phyloP scores from a whole-genome alignment of 2,113 vertebrate species.

The Myotis brandtii region DNA sequence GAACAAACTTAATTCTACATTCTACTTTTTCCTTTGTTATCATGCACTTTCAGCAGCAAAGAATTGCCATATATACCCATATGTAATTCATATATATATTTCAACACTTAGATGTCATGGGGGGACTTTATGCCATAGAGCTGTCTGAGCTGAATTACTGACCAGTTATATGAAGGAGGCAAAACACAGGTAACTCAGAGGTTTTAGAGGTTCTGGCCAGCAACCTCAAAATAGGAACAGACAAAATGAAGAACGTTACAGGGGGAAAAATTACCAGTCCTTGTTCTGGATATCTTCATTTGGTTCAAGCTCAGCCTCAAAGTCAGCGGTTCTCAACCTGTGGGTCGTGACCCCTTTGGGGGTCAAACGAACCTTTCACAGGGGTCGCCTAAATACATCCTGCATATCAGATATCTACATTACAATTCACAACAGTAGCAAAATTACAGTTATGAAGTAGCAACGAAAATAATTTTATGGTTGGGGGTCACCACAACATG shows the following conservation, averaged over 20 bases:
- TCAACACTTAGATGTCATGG: neutral
- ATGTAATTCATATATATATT: neutral
- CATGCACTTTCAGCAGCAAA: neutral
- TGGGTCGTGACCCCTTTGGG: no score
- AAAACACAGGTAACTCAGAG: neutral
- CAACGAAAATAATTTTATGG: no score
- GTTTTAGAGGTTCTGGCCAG: constrained; percentile 35
- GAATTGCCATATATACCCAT: neutral
- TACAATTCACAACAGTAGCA: no score
- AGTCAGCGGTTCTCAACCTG: no score
- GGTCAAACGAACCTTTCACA: no score
- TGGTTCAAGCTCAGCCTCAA: constrained; percentile 20
- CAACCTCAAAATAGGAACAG: neutral
- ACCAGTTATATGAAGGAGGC: constrained; percentile 37
- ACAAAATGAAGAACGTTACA: constrained; percentile 60
- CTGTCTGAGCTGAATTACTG: constrained; percentile 6
- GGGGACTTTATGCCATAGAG: constrained; percentile 16
- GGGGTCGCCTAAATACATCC: no score
- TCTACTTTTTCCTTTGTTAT: neutral
- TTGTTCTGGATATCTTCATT: constrained; percentile 58
- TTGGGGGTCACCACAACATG: no score
- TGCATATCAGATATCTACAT: no score
- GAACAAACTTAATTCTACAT: neutral
- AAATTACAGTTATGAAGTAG: no score
- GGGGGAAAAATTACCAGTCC: constrained; percentile 48